Evolutionary conservation across 2,888 invertebrate species (phyloP).

Genomic region (Troilus luridus): DNA sequence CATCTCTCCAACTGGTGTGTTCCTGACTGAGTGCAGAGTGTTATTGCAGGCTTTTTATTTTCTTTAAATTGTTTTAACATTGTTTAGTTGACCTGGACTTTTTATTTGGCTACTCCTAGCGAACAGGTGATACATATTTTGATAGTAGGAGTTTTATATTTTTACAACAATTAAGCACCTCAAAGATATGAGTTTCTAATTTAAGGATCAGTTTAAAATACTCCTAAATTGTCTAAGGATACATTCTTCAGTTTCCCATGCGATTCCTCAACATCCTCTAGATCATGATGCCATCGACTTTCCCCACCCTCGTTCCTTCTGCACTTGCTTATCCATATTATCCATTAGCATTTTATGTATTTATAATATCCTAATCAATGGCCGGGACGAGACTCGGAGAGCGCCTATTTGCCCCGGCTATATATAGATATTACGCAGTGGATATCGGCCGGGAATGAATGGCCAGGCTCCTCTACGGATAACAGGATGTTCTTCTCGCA

Average conservation of each 20-base stretch:
- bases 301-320: neutral
- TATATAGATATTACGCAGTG: neutral
- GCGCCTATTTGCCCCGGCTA: neutral
- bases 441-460: neutral
- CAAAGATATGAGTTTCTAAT: too few relatives aligned
- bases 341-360: slow-evolving; percentile 21
- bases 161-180: too few relatives aligned
- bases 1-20: too few relatives aligned
- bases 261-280: neutral
- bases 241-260: neutral
- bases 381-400: neutral
- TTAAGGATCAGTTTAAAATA: too few relatives aligned
- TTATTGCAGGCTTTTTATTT: too few relatives aligned
- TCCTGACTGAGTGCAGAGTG: too few relatives aligned
- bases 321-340: neutral
- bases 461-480: neutral
- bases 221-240: too few relatives aligned
- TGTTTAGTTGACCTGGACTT: too few relatives aligned
- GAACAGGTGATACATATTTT: too few relatives aligned
- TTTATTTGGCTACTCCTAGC: too few relatives aligned
- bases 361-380: neutral
- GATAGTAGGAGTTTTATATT: too few relatives aligned
- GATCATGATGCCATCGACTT: neutral
- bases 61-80: too few relatives aligned
- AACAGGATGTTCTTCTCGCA: neutral